phyloP scores from a whole-genome alignment of 2,113 vertebrate species.

The Dicaeum eximium region DNA sequence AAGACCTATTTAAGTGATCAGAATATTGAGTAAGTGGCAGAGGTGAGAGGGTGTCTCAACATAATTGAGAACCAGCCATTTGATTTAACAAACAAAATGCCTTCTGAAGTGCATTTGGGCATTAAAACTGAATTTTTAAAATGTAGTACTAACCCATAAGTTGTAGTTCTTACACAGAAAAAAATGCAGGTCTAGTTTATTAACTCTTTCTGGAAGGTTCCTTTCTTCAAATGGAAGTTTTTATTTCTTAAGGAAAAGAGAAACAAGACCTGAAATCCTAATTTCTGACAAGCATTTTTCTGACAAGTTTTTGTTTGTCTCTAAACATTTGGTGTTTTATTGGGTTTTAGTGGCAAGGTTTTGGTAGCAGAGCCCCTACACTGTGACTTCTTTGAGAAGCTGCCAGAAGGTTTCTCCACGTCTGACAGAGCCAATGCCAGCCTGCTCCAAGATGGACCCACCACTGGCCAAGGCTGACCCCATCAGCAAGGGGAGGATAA shows the following conservation, averaged over 20 bases:
- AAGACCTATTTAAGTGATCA: background rate
- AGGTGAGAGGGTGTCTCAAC: background rate
- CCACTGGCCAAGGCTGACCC: fast-evolving
- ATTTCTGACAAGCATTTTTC: background rate
- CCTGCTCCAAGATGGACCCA: background rate
- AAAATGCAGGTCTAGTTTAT: background rate
- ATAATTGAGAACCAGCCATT: background rate
- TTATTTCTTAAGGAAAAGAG: background rate
- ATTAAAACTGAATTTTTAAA: background rate
- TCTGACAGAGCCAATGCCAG: background rate
- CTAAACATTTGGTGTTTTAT: background rate
- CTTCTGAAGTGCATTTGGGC: background rate
- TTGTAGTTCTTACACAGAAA: background rate
- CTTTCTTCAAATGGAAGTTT: background rate
- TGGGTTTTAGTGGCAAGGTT: background rate
- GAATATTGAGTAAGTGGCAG: background rate
- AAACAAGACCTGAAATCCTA: background rate
- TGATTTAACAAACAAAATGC: background rate
- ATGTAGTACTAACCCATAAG: background rate
- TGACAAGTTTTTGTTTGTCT: background rate
- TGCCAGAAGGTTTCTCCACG: background rate
- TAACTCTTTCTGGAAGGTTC: background rate
- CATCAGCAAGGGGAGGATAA: fast-evolving
- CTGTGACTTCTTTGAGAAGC: background rate
- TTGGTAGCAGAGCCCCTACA: background rate